A percentile compares a stretch with the other conserved stretches of the same genome.
These are phyloP conservation scores for Nymphalis io DNA, from an alignment of 1,140 invertebrate genomes.

Conservation along the genomic window DNA sequence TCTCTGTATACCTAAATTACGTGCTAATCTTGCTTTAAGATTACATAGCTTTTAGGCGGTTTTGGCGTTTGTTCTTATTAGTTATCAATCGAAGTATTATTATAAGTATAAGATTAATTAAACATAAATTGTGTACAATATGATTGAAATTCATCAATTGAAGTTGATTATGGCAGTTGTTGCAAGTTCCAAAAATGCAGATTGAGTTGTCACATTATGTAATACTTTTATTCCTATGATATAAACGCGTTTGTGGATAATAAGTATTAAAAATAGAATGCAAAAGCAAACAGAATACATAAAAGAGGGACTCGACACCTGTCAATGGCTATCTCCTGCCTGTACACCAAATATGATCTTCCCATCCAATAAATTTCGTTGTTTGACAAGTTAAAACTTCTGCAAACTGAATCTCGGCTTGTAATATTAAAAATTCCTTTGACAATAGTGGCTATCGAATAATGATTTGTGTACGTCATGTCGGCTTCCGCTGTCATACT, in stretches of 20 bases:
- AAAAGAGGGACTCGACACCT: conserved; percentile 49
- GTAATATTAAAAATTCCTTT: conserved; percentile 80
- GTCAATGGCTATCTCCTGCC: conserved; percentile 37
- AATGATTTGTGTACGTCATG: conserved; percentile 76
- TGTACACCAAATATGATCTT: conserved; percentile 35
- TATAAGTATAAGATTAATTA: too few species aligned
- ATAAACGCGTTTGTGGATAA: background rate
- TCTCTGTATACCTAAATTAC: background rate
- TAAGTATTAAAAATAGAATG: background rate
- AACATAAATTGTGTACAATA: too few species aligned
- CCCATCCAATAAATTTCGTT: conserved; percentile 37
- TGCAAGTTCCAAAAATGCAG: too few species aligned
- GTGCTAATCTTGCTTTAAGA: background rate
- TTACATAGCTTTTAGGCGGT: background rate
- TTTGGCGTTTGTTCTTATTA: background rate
- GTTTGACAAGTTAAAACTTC: conserved; percentile 57
- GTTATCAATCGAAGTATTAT: too few species aligned
- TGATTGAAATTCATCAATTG: too few species aligned
- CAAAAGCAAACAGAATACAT: conserved; percentile 51
- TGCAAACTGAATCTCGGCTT: conserved; percentile 61
- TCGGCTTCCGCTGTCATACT: conserved; percentile 71
- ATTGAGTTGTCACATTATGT: too few species aligned
- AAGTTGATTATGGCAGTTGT: too few species aligned
- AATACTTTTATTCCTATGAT: too few species aligned
- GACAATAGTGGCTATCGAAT: conserved; percentile 71